Evolutionary conservation across 2,888 invertebrate genomes (phyloP), one percentile per base, ranked within the genome.

Genomic region (Euphydryas editha): DNA sequence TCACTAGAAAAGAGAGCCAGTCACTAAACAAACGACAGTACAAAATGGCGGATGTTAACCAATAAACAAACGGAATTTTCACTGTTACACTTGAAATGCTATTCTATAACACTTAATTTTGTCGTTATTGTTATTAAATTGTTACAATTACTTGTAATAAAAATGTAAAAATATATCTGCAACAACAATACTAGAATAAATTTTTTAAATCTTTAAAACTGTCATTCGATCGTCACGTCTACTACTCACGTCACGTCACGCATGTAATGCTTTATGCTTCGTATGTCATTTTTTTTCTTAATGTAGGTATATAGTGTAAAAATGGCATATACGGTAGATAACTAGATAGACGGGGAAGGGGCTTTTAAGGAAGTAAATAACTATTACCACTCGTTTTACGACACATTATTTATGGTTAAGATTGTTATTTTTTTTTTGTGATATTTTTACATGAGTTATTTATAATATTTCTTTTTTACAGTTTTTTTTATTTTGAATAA

Each of bases 21-120:
- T 90, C 91, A 90, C 89, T 92, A 91, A 90, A 92, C 91, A 92
- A 92, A 91, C 92, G 92, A 92, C 88, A 89, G 90, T 90, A 92
- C 92, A 92, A 92, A 92, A 92, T 92, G 92, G 92, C 92, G 92
- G 92, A 90, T 90, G 88, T 85, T 90, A 91, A 90, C 91, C 91
- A 91, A 92, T 90, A 92, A 92, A 90, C 91, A 92, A 91, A 91
- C 90, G 89, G 87, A 88, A 86, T 85, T 87, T 85, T 90, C 87
- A 88, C 87, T 81, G 85, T 78, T 85, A 78, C 55, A 81, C 75
- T 80, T 75, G 68, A 81, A 82, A 62, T 68, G 72, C 60, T 77
- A 76, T 75, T 76, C 67, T 69, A 76, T 76, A 74, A 78, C 81
- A 85, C 83, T 83, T 83, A 82, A 76, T 81, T 84, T 82, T 77